Conservation (phyloP, 2,888 invertebrate species). For the Carpatolechia fugitivella region DNA sequence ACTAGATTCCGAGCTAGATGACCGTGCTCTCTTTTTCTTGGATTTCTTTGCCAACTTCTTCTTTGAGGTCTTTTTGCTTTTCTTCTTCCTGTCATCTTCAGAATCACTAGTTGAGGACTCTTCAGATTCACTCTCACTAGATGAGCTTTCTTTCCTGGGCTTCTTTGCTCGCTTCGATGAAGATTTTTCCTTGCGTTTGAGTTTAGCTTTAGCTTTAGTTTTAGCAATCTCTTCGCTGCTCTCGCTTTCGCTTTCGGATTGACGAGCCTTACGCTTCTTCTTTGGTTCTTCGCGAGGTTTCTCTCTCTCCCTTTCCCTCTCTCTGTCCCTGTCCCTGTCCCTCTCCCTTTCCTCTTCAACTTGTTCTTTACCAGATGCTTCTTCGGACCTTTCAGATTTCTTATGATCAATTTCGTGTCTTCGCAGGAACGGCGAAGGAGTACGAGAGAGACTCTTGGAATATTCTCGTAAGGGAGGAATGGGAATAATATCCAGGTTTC, state of each 20-base stretch:
- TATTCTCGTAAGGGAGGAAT: conserved; percentile 74
- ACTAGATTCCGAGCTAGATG: conserved; percentile 73
- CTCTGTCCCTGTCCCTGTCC: no score
- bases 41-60: conserved; percentile 72
- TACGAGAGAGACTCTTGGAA: conserved; percentile 89
- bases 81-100: conserved; percentile 73
- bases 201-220: conserved; percentile 65
- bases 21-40: conserved; percentile 67
- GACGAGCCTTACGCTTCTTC: conserved; percentile 76
- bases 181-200: conserved; percentile 57
- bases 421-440: conserved; percentile 91
- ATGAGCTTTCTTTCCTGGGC: conserved; percentile 68
- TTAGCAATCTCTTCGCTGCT: conserved; percentile 66
- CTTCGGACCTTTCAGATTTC: conserved; percentile 62
- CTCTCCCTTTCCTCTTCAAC: conserved; percentile 52
- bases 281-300: conserved; percentile 59
- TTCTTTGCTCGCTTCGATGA: conserved; percentile 78
- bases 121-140: conserved; percentile 74
- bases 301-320: conserved; percentile 26
- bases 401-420: conserved; percentile 80
- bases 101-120: conserved; percentile 74
- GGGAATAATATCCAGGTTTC: conserved; percentile 61
- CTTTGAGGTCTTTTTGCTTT: conserved; percentile 67
- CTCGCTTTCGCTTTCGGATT: conserved; percentile 70
- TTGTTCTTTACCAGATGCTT: conserved; percentile 70